Conservation (phyloP, 30 jellyfish, hydroid and myxozoan genomes). For the Aurelia sp. region DNA sequence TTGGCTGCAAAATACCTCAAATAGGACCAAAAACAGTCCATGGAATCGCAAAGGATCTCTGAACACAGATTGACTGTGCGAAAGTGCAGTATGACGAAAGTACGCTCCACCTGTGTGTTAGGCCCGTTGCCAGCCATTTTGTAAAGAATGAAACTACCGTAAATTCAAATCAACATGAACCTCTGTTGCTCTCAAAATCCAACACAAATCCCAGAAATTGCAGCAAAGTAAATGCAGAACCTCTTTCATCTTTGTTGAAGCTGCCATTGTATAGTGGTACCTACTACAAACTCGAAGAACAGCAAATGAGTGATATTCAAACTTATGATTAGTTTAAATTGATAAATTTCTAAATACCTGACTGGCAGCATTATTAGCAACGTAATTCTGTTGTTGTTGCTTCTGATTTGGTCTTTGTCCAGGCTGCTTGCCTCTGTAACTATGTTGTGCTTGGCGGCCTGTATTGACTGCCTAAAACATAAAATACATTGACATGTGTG, state of each 20-base stretch:
- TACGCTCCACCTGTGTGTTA: too few species aligned
- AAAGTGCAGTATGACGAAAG: too few species aligned
- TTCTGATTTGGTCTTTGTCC: slow-evolving; percentile 79
- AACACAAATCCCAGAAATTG: not conserved
- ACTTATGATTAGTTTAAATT: too few species aligned
- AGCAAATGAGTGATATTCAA: too few species aligned
- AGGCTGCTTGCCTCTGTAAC: slow-evolving; percentile 78
- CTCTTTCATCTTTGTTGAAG: not conserved
- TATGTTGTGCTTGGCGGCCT: slow-evolving; percentile 95
- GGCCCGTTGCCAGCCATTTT: too few species aligned
- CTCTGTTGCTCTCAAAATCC: not conserved
- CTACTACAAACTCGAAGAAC: not conserved
- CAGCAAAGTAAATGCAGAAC: not conserved
- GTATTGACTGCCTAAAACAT: slow-evolving; percentile 77
- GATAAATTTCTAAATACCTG: slow-evolving; percentile 29
- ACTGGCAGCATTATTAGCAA: slow-evolving; percentile 76
- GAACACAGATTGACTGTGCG: too few species aligned
- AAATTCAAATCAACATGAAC: too few species aligned
- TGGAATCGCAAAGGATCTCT: too few species aligned
- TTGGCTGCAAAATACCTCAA: too few species aligned
- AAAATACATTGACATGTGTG: not conserved
- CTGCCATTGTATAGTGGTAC: not conserved
- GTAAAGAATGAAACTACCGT: too few species aligned
- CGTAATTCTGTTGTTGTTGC: slow-evolving; percentile 71
- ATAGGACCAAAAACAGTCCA: too few species aligned